phyloP scores from a whole-genome alignment of 2,113 vertebrate genomes.

The Rhinopomastus cyanomelas region DNA sequence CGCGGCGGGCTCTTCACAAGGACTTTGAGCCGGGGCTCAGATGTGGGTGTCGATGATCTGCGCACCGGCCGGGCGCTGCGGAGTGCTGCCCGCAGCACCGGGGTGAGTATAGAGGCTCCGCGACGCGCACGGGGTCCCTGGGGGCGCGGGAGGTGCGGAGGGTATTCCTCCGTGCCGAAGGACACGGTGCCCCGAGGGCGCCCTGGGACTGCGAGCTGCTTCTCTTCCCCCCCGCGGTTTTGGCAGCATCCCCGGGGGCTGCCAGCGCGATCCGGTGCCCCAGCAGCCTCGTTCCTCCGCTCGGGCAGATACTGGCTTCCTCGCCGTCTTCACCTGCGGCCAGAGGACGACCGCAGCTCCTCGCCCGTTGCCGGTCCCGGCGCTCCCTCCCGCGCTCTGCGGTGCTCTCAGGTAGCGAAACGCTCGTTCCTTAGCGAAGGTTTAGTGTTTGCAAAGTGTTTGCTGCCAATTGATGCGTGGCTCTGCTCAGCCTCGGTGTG shows the following conservation, averaged over 20 bases:
- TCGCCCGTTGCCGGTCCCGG: background rate
- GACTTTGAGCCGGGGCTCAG: conserved; percentile 34
- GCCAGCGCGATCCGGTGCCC: background rate
- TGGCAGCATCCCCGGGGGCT: background rate
- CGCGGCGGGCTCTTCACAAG: conserved; percentile 24
- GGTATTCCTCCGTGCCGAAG: background rate
- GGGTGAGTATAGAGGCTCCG: conserved; percentile 43
- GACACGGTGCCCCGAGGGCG: background rate
- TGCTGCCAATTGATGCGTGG: conserved; percentile 33
- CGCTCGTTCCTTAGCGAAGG: conserved; percentile 15
- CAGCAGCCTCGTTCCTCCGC: background rate
- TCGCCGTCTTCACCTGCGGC: background rate
- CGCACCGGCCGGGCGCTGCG: conserved; percentile 1
- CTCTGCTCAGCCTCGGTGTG: background rate
- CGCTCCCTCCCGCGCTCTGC: background rate
- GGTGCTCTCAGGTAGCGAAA: background rate
- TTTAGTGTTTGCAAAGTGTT: conserved; percentile 63
- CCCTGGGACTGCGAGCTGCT: background rate
- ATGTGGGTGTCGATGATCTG: conserved; percentile 31
- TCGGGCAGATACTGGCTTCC: background rate
- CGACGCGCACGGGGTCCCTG: background rate
- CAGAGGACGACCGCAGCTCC: background rate
- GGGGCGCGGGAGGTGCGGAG: background rate
- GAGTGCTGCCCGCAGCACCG: conserved; percentile 5
- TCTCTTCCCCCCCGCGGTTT: background rate